Evolutionary conservation across 2,113 vertebrate species (phyloP).

Genomic region (Chlamydotis undulata): DNA sequence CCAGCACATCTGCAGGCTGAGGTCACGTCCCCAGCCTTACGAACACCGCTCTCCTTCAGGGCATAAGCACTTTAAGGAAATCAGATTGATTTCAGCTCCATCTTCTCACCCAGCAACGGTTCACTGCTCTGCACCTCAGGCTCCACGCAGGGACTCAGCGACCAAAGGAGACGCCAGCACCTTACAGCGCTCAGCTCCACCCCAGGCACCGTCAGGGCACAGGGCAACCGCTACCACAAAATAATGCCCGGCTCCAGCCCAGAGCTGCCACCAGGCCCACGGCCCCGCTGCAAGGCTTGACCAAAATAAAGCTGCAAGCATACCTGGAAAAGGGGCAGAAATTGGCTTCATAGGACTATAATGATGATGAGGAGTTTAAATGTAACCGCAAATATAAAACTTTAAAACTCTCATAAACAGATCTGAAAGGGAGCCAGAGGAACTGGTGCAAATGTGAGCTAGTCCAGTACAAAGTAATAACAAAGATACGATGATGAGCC

Average conservation of each 20-base stretch:
- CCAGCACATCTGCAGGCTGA: neutral
- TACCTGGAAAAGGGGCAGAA: conserved; percentile 6
- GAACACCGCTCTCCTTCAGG: neutral
- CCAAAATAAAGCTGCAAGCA: neutral
- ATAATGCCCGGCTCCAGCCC: neutral
- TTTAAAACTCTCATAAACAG: conserved; percentile 68
- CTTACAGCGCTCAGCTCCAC: neutral
- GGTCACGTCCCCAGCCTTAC: neutral
- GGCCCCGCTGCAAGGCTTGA: neutral
- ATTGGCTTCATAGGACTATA: neutral
- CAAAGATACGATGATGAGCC: neutral
- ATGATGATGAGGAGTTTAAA: conserved; percentile 58
- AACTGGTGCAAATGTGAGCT: conserved; percentile 29
- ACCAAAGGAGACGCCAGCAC: neutral
- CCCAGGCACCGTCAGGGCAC: neutral
- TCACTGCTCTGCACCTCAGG: neutral
- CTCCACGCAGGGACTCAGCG: neutral
- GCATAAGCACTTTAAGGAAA: neutral
- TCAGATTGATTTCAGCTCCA: neutral
- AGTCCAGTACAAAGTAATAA: neutral
- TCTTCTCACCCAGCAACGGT: neutral
- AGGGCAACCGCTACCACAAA: neutral
- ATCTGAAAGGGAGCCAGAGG: conserved; percentile 47
- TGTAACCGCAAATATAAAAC: conserved; percentile 57
- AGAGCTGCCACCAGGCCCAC: fast-evolving